These are phyloP conservation scores for Conus betulinus DNA, from an alignment of 1,140 invertebrate species.

Conservation along the genomic window DNA sequence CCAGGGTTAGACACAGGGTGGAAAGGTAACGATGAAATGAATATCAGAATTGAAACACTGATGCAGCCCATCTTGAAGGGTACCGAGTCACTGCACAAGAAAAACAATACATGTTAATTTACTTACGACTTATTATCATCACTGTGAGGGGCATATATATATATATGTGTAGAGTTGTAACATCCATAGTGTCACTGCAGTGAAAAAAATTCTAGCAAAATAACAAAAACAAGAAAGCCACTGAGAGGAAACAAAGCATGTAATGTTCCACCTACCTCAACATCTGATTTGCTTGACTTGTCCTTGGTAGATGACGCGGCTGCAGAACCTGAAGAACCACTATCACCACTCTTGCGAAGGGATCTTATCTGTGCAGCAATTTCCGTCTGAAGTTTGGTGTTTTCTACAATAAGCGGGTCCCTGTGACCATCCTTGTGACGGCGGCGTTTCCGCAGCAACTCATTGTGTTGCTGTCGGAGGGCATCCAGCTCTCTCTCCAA, in stretches of 20 bases:
- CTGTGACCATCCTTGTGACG: slow-evolving; percentile 68
- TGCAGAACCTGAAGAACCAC: neutral
- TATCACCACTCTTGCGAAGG: slow-evolving; percentile 26
- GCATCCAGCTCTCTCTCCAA: slow-evolving; percentile 63
- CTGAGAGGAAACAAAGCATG: neutral
- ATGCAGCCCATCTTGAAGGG: too few species aligned
- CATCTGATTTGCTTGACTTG: neutral
- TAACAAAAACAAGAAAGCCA: too few species aligned
- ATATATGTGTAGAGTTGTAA: too few species aligned
- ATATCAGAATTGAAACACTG: too few species aligned
- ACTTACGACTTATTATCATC: too few species aligned
- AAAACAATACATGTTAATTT: too few species aligned
- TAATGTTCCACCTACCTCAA: neutral
- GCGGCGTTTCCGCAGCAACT: slow-evolving; percentile 70
- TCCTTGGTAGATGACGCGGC: neutral
- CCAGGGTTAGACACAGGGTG: too few species aligned
- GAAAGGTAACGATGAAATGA: too few species aligned
- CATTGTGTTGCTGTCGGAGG: slow-evolving; percentile 68
- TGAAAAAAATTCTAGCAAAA: too few species aligned
- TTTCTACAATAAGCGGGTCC: slow-evolving; percentile 70
- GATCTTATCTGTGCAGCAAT: slow-evolving; percentile 55
- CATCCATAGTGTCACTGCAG: too few species aligned
- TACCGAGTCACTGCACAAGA: too few species aligned
- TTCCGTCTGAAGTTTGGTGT: slow-evolving; percentile 71
- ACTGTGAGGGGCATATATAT: too few species aligned